Evolutionary conservation across 2,888 invertebrate species (phyloP), one percentile per base, ranked within the genome.

Genomic region (Harpalus rufipes): DNA sequence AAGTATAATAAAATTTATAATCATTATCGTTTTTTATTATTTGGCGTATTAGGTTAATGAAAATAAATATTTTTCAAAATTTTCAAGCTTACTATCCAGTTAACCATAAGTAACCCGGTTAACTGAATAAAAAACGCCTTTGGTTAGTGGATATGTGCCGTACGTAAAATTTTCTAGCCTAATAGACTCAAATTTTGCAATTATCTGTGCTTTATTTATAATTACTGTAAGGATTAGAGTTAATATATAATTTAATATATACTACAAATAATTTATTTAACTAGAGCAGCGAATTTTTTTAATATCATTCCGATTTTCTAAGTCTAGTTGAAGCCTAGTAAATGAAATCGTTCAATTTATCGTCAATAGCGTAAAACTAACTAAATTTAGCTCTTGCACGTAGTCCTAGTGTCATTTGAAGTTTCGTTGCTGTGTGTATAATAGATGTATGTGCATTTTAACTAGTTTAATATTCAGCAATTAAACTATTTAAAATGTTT

Each of bases 331-430:
- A 78, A 78, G 56, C 78, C 59, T 82, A 82, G 82, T 72, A 76
- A 84, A 51, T 65, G 58, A 81, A 72, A 68, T 21, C 78, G 84
- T 84, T 84, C 78, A 84, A 84, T 84, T 84, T 84, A 84, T 32
- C 78, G 65, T 84, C 84, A 84, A 78, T 63, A 84, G 84, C 58
- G 74, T 76, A 74, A 74, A 79, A 59, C 58, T 51, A 16, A 51
- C 44, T 56, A 63, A 84, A 84, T 78, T 61, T 84, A 84, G 84
- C 39, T 83, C 78, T 84, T 84, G 84, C 76, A 84, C 84, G 65
- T 84, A 84, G 76, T 6, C 3, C 32, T 82, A 82, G 74, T 82
- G 74, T 82, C 59, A 82, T 82, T 82, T 78, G 18, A 18, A 61
- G 61, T 80, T 80, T 59, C 39, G 80, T 82, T 82, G 58, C 68